Conservation (phyloP, 2,888 invertebrate species). For the Creontiades dilutus region DNA sequence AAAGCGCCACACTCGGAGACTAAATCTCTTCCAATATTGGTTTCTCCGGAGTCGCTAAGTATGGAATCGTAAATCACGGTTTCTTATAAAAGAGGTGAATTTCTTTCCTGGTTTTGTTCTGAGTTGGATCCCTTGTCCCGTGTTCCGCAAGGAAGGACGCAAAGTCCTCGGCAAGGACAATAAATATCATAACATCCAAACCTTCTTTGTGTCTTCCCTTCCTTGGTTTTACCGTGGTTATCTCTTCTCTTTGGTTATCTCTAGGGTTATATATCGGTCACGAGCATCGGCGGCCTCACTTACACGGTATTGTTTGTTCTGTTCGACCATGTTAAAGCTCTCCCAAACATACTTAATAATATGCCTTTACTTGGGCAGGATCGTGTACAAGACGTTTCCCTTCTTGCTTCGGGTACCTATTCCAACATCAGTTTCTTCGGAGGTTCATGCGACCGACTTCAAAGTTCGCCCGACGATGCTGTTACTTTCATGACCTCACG, state of each 20-base stretch:
- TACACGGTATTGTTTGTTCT: conserved; percentile 60
- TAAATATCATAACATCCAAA: conserved; percentile 67
- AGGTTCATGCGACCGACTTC: conserved; percentile 13
- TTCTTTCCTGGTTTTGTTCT: conserved; percentile 35
- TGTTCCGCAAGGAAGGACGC: conserved; percentile 39
- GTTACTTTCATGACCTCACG: conserved; percentile 1
- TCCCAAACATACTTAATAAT: conserved; percentile 50
- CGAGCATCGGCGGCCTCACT: conserved; percentile 41
- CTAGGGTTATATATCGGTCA: conserved; percentile 65
- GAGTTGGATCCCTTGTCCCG: not conserved
- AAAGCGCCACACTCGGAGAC: conserved; percentile 40
- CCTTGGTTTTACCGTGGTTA: conserved; percentile 45
- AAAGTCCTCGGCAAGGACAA: conserved; percentile 26
- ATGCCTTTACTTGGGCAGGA: conserved; percentile 20
- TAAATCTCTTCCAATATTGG: conserved; percentile 3
- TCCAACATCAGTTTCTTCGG: not conserved
- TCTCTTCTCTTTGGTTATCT: conserved; percentile 55
- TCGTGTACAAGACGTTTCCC: conserved; percentile 29
- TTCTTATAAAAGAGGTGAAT: conserved; percentile 33
- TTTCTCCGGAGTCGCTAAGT: not conserved
- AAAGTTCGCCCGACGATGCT: not conserved
- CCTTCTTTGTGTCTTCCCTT: conserved; percentile 48
- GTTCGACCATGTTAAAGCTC: conserved; percentile 35
- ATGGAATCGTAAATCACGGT: conserved; percentile 39
- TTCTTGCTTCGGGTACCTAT: not conserved